These are phyloP conservation scores for Petaurus breviceps DNA, from an alignment of 2,113 vertebrate species.

Conservation along the genomic window DNA sequence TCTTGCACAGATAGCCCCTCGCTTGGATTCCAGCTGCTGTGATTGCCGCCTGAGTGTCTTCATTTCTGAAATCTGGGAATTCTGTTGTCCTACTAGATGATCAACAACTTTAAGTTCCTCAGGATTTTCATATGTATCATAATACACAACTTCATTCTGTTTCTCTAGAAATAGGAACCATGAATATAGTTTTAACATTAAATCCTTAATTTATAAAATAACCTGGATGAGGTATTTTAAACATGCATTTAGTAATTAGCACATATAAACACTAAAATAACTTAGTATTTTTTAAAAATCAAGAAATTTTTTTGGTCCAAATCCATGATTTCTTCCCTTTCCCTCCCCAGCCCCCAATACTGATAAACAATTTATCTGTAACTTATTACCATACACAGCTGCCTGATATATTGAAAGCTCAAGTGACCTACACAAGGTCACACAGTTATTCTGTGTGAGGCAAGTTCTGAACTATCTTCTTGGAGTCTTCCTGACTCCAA, in stretches of 20 bases:
- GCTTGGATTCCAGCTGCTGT: constrained; percentile 89
- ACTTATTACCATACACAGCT: background rate
- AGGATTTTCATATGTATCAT: constrained; percentile 93
- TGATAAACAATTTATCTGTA: background rate
- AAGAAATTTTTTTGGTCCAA: background rate
- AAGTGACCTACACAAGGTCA: background rate
- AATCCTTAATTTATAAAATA: constrained; percentile 59
- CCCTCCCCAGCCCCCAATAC: background rate
- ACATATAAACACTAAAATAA: background rate
- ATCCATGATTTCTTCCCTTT: background rate
- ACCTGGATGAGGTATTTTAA: constrained; percentile 44
- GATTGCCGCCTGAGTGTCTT: constrained; percentile 84
- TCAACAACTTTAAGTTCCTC: constrained; percentile 89
- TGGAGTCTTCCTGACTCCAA: background rate
- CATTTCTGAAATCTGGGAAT: constrained; percentile 74
- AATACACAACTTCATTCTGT: constrained; percentile 97
- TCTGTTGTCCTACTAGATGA: constrained; percentile 67
- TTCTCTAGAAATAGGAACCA: constrained; percentile 88
- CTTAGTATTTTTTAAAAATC: background rate
- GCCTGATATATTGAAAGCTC: background rate
- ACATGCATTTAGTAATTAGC: background rate
- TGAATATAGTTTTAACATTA: constrained; percentile 63
- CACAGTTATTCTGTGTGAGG: background rate
- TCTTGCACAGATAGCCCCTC: constrained; percentile 90
- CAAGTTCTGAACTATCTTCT: background rate